Conservation (phyloP, 2,888 invertebrate genomes). For the Hyposoter dolosus region DNA sequence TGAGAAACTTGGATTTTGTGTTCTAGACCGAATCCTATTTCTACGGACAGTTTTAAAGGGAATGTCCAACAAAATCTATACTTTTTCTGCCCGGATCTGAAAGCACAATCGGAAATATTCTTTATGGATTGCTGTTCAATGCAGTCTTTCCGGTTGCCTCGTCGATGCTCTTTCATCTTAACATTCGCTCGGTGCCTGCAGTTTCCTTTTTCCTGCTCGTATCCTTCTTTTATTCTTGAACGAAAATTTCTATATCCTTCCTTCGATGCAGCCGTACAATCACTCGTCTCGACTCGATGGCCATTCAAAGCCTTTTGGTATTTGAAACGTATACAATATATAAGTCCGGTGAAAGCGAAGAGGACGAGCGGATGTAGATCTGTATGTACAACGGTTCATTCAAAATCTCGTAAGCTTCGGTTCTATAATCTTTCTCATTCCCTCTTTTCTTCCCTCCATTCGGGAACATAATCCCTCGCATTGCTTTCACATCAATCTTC, state of each 20-base stretch:
- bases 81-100: not conserved
- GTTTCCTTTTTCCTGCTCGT: not conserved
- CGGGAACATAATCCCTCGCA: constrained; percentile 43
- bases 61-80: not conserved
- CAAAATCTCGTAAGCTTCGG: constrained; percentile 46
- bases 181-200: not conserved
- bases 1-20: not conserved
- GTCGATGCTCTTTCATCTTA: constrained; percentile 4
- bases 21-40: not conserved
- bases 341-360: constrained; percentile 36
- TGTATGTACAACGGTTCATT: constrained; percentile 33
- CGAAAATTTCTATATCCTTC: constrained; percentile 28
- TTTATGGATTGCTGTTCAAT: constrained; percentile 5
- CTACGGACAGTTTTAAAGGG: not conserved
- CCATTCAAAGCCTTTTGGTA: not conserved
- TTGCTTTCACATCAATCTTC: constrained; percentile 33
- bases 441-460: constrained; percentile 34
- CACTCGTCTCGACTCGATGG: constrained; percentile 21
- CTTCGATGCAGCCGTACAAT: constrained; percentile 22
- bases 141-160: not conserved
- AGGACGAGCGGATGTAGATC: constrained; percentile 20
- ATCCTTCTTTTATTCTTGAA: constrained; percentile 21
- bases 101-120: not conserved
- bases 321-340: constrained; percentile 19
- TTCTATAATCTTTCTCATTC: constrained; percentile 48